phyloP scores from a whole-genome alignment of 2,797 vertebrate genomes.

The Tapera naevia region DNA sequence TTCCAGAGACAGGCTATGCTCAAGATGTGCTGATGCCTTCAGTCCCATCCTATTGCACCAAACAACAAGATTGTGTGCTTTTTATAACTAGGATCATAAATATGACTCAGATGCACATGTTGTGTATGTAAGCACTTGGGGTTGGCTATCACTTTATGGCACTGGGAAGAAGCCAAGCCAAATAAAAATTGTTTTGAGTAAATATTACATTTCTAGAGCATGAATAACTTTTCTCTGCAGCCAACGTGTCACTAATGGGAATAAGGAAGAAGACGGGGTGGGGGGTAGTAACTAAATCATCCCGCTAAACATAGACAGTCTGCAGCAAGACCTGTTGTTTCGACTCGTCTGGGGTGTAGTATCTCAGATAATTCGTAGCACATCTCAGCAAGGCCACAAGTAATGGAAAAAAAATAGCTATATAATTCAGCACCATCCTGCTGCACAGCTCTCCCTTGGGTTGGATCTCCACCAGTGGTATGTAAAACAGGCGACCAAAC shows the following conservation, averaged over 20 bases:
- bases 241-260: conserved; percentile 67
- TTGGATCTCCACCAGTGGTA: conserved; percentile 4
- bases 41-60: conserved; percentile 50
- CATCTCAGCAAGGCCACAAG: conserved; percentile 36
- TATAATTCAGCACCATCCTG: background rate
- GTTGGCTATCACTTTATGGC: conserved; percentile 69
- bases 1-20: conserved; percentile 63
- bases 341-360: conserved; percentile 52
- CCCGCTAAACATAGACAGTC: conserved; percentile 42
- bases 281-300: conserved; percentile 62
- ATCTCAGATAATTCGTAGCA: conserved; percentile 46
- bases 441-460: background rate
- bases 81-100: conserved; percentile 69
- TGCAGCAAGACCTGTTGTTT: conserved; percentile 61
- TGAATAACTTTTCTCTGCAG: conserved; percentile 59
- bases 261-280: conserved; percentile 61
- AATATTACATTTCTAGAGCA: conserved; percentile 68
- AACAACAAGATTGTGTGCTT: conserved; percentile 43
- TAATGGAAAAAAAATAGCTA: conserved; percentile 45
- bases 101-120: conserved; percentile 72
- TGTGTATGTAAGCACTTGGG: conserved; percentile 65
- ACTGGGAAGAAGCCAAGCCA: conserved; percentile 71
- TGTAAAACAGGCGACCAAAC: conserved; percentile 1
- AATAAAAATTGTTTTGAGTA: conserved; percentile 73
- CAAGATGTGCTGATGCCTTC: conserved; percentile 58